Evolutionary conservation across 2,113 vertebrate genomes (phyloP), one percentile per base, ranked within the genome.

Genomic region (Chaetura pelagica): DNA sequence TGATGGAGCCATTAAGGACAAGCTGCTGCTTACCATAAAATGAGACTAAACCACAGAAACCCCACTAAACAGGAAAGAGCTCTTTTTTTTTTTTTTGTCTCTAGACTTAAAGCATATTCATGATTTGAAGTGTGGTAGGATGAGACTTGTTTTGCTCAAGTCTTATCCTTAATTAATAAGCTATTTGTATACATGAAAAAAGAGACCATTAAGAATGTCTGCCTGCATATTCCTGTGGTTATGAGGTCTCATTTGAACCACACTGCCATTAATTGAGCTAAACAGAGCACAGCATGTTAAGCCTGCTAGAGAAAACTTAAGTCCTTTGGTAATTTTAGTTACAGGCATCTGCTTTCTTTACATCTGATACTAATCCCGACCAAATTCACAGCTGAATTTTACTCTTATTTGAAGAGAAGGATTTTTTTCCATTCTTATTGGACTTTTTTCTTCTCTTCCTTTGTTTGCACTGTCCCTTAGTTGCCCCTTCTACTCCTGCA

Each of bases 151-250:
- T 92, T 68, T 61, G 40, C 44, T 89, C 57, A 74, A 57, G 52
- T 64, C 49, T 71, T 57, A 48, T 52, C 52, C 9, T 94, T 94
- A 94, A 94, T 94, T 94, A 96, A 93, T 89, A 86, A 85, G 76
- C 66, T 78, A 64, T 90, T 89, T 92, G 35, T 91, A 72, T 49
- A 35, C 40, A 49, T 84, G 76, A 71, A 67, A 72, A 82, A 82
- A 54, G 34, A 67, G 76, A 68, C 58, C 19, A 49, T 48, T 77
- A 69, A 57, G 77, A 64, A 87, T 49, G 64, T 71, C 73, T 96
- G 92, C 35, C 62, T 49, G 23, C 29, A 3, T 78, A 34, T 68
- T 84, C 61, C 83, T 93, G 93, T 94, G 93, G 85, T 90, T 90
- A 9, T 64, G 83, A 94, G 94, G 80, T 66, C 80, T 95, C 9